Conservation (phyloP, 1,140 invertebrate genomes). For the Drosophila subpulchrella region DNA sequence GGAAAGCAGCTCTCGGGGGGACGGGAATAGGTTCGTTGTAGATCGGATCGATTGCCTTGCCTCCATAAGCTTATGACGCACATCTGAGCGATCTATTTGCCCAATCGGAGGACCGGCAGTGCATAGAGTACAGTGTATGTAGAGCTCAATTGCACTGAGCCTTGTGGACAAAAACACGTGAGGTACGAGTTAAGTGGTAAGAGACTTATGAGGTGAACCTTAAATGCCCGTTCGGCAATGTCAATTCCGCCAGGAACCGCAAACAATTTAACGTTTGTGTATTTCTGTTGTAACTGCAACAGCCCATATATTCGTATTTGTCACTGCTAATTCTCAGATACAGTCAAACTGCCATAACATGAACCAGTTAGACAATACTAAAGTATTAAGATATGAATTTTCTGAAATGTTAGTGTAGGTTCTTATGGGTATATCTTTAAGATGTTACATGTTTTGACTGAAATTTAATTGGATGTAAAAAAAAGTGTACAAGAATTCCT, state of each 20-base stretch:
- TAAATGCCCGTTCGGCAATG: conserved; percentile 1
- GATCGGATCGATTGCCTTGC: conserved; percentile 13
- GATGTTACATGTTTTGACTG: no score
- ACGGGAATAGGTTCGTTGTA: neutral
- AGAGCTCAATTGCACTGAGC: conserved; percentile 1
- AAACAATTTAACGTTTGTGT: conserved; percentile 1
- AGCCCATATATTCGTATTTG: conserved; percentile 2
- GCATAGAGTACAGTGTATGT: neutral
- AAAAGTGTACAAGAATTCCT: no score
- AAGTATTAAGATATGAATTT: neutral
- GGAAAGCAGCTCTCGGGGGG: neutral
- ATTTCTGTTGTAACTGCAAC: neutral
- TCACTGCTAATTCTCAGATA: conserved; percentile 5
- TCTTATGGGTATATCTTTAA: no score
- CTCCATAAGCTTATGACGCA: conserved; percentile 25
- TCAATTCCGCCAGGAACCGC: conserved; percentile 5
- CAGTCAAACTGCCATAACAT: conserved; percentile 1
- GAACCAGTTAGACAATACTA: no score
- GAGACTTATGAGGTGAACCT: conserved; percentile 3
- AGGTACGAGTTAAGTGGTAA: conserved; percentile 11
- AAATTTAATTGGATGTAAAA: no score
- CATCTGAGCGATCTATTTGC: neutral
- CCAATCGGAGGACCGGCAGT: neutral
- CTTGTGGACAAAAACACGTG: conserved; percentile 7
- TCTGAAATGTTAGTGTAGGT: neutral